Evolutionary conservation across 1,140 invertebrate genomes (phyloP), one percentile per base, ranked within the genome.

Genomic region (Neuroterus valhalla): DNA sequence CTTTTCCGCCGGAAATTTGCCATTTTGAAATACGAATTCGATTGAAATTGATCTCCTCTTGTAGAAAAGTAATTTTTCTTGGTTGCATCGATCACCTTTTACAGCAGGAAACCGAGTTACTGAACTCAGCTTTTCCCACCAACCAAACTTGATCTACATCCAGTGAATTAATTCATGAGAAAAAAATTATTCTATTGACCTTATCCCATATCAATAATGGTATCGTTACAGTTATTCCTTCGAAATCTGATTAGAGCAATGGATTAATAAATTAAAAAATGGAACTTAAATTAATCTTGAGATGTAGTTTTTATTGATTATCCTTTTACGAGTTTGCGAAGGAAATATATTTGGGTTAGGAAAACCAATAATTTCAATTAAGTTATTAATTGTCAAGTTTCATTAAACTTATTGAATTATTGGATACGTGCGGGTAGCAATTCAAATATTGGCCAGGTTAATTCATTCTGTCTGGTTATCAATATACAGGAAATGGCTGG

Each of bases 141-240:
- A 62, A 62, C 23, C 23, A 62, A 62, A 62, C 52, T 26, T 62
- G 52, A 62, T 62, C 52, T 62, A 62, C 52, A 62, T 62, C 23
- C 1, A 62, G 23, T 62, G 12, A 62, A 62, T 62, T 62, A 62
- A 26, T 62, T 62, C n/a, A 62, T 38, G 14, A 23, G 31, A 62
- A 6, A 62, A 62, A 38, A 31, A 26, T 26, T n/a, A 26, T 62
- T 62, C 31, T 62, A 62, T 62, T 62, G n/a, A 2, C 15, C n/a
- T 62, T 31, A 4, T 6, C 55, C 15, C 52, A 3, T 62, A 55
- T 55, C 52, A 55, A 31, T 26, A 31, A 62, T 15, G 23, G 23
- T 23, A 38, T 15, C 12, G 2, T 62, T 62, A 62, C 52, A 62
- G 52, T 62, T 31, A 62, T 31, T 62, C 31, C 11, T 62, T 31